Conservation (phyloP, 2,113 vertebrate genomes). For the Lepisosteus oculatus region DNA sequence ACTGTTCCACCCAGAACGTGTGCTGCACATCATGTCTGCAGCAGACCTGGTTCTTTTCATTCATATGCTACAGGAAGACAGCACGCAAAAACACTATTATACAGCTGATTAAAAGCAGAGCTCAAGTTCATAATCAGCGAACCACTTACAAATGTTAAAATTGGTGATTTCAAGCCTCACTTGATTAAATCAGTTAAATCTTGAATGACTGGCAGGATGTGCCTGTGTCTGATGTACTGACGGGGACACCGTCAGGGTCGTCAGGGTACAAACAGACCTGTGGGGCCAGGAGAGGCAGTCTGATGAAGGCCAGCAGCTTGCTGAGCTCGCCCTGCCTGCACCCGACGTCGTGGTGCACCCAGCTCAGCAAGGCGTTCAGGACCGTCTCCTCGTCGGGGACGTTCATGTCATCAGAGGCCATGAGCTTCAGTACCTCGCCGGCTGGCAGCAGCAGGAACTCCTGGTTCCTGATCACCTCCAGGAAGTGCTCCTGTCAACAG, state of each 20-base stretch:
- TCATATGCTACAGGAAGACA: too few species aligned
- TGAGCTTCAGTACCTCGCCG: conserved; percentile 86
- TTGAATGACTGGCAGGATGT: too few species aligned
- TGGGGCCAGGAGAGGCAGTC: conserved; percentile 88
- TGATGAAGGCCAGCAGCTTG: conserved; percentile 81
- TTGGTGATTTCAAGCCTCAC: too few species aligned
- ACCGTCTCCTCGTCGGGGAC: conserved; percentile 94
- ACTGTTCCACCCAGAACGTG: too few species aligned
- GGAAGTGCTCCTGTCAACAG: conserved; percentile 83
- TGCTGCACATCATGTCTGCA: too few species aligned
- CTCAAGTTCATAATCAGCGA: too few species aligned
- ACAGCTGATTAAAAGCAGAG: too few species aligned
- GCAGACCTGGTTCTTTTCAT: too few species aligned
- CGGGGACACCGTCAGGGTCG: not conserved
- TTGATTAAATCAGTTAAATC: too few species aligned
- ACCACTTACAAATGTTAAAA: too few species aligned
- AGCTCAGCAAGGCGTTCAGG: conserved; percentile 83
- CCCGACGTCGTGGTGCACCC: conserved; percentile 81
- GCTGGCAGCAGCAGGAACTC: conserved; percentile 89
- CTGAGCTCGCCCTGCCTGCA: conserved; percentile 80
- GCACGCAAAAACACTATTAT: too few species aligned
- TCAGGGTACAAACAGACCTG: conserved; percentile 65
- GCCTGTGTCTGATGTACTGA: not conserved
- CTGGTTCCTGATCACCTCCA: conserved; percentile 93
- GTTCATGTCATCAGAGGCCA: conserved; percentile 94